phyloP scores from a whole-genome alignment of 2,113 vertebrate genomes.

The Tauraco erythrolophus region DNA sequence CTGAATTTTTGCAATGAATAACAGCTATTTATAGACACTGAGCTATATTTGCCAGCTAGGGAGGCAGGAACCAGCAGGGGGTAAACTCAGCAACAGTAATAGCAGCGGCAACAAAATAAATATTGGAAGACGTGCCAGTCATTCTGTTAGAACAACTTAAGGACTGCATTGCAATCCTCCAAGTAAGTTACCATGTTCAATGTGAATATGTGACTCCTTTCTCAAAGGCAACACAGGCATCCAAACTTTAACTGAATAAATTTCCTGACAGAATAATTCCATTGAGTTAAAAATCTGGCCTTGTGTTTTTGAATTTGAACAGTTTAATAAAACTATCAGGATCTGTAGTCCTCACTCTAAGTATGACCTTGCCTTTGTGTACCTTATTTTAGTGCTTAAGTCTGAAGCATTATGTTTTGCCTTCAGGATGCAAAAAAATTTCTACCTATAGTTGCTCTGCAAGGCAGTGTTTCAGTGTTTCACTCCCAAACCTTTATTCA shows the following conservation, averaged over 20 bases:
- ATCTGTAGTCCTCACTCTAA: neutral
- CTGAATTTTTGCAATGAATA: neutral
- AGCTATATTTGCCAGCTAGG: neutral
- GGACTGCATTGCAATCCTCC: neutral
- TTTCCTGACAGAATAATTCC: neutral
- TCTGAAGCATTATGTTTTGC: neutral
- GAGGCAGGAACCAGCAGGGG: neutral
- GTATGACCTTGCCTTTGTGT: neutral
- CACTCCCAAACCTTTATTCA: neutral
- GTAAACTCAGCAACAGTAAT: neutral
- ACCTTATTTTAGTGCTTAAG: neutral
- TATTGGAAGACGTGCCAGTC: neutral
- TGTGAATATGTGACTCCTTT: rapidly evolving
- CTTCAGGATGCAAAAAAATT: neutral
- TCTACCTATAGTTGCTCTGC: neutral
- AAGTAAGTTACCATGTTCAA: rapidly evolving
- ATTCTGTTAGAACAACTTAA: neutral
- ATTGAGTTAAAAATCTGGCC: neutral
- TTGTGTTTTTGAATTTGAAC: neutral
- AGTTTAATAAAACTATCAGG: neutral
- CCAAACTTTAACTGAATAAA: neutral
- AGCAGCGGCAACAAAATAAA: neutral
- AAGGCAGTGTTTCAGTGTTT: neutral
- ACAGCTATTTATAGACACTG: neutral
- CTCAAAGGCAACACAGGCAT: neutral